Evolutionary conservation across 2,888 invertebrate genomes (phyloP), one percentile per base, ranked within the genome.

Genomic region (Mystacides longicornis): DNA sequence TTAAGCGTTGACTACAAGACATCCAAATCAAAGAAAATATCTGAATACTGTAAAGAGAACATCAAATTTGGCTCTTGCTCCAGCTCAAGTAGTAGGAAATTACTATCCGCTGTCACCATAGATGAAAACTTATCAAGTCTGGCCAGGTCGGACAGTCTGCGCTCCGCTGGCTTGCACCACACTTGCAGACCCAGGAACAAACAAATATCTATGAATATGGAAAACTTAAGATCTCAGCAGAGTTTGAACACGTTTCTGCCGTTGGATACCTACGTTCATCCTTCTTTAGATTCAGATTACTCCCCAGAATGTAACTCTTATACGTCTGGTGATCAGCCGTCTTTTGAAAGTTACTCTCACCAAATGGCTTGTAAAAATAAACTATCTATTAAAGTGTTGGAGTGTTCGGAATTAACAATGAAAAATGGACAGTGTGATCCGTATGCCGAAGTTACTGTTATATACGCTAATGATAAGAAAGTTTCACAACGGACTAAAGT

Each of bases 391-490:
- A 80, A 87, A 63, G 85, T 93, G 58, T 79, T 87, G 63, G 92
- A 92, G 72, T 93, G 93, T 73, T 83, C 86, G 62, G 93, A 93
- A 71, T 79, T 94, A 69, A 88, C 92, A 60, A 85, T 92, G 63
- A 90, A 89, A 70, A 91, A 90, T 73, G 91, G 93, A 64, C 85
- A 88, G 65, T 94, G 93, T 77, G 93, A 94, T 75, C 93, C 94
- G 14, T 93, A 87, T 73, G 91, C 90, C 62, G 81, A 86, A 64
- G 85, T 91, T 66, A 85, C 87, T 51, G 85, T 90, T 56, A 78
- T 83, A 58, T 89, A 89, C 72, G 85, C 87, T 59, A 91, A 90
- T 72, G 87, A 86, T 59, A 86, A 89, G 69, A 81, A 85, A 72
- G 82, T 88, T 64, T 80, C 85, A 63, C 86, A 86, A 70, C 82